phyloP scores from a whole-genome alignment of 2,113 vertebrate species.

The Tautogolabrus adspersus region DNA sequence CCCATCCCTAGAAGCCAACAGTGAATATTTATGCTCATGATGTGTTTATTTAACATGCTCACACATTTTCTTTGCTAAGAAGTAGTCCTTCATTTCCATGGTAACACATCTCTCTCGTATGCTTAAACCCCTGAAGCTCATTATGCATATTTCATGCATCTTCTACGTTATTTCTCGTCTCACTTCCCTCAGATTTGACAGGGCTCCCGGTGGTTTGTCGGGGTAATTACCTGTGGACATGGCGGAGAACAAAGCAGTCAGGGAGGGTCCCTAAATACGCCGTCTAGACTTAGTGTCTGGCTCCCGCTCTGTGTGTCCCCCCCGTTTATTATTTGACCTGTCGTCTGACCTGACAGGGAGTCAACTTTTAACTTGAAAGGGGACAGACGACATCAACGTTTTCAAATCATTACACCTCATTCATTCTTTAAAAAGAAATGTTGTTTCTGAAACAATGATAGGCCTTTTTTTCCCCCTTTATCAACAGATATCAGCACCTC shows the following conservation, averaged over 20 bases:
- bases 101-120: slow-evolving; percentile 7
- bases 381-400: slow-evolving; percentile 56
- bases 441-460: neutral
- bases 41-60: too few species aligned
- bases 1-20: too few species aligned
- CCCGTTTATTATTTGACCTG: slow-evolving; percentile 75
- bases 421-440: slow-evolving; percentile 55
- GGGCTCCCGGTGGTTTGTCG: slow-evolving; percentile 70
- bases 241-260: slow-evolving; percentile 81
- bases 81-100: slow-evolving; percentile 29
- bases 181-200: slow-evolving; percentile 58
- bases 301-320: slow-evolving; percentile 58
- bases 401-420: slow-evolving; percentile 47
- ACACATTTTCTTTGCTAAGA: too few species aligned
- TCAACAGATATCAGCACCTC: slow-evolving; percentile 41
- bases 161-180: slow-evolving; percentile 39
- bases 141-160: slow-evolving; percentile 9
- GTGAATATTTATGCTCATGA: too few species aligned
- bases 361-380: slow-evolving; percentile 62
- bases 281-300: slow-evolving; percentile 85
- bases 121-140: neutral
- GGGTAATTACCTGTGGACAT: slow-evolving; percentile 86
- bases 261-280: slow-evolving; percentile 80
- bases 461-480: neutral
- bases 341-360: slow-evolving; percentile 62